phyloP scores from a whole-genome alignment of 2,888 invertebrate species.

The Orthosia incerta region DNA sequence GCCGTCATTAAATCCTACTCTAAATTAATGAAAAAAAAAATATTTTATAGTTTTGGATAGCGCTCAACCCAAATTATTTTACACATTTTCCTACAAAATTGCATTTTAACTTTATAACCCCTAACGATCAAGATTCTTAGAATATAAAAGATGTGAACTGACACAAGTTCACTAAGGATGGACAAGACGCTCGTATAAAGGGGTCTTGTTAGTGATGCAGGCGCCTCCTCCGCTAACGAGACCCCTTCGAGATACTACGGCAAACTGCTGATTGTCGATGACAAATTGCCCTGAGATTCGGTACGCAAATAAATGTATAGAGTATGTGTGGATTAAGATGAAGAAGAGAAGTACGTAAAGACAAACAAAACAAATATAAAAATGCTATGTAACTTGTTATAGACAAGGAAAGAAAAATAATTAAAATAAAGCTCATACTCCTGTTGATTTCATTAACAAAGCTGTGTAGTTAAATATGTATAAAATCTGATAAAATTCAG shows the following conservation, averaged over 20 bases:
- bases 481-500: not conserved
- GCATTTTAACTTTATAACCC: not conserved
- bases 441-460: not conserved
- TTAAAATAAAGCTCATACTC: not conserved
- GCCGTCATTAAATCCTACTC: too few species aligned
- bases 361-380: not conserved
- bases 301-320: conserved; percentile 8
- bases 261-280: conserved; percentile 55
- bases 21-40: too few species aligned
- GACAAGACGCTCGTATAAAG: conserved; percentile 35
- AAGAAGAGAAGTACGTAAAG: not conserved
- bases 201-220: conserved; percentile 46
- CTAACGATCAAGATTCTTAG: not conserved
- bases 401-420: not conserved
- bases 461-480: not conserved
- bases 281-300: conserved; percentile 43
- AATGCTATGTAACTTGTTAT: too few species aligned
- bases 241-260: conserved; percentile 22
- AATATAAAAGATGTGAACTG: conserved; percentile 18
- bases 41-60: too few species aligned
- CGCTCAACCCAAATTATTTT: too few species aligned
- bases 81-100: not conserved
- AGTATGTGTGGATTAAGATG: not conserved
- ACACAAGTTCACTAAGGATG: conserved; percentile 19
- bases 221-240: conserved; percentile 49